Evolutionary conservation across 1,140 invertebrate genomes (phyloP).

Genomic region (Phocides pigmalion): DNA sequence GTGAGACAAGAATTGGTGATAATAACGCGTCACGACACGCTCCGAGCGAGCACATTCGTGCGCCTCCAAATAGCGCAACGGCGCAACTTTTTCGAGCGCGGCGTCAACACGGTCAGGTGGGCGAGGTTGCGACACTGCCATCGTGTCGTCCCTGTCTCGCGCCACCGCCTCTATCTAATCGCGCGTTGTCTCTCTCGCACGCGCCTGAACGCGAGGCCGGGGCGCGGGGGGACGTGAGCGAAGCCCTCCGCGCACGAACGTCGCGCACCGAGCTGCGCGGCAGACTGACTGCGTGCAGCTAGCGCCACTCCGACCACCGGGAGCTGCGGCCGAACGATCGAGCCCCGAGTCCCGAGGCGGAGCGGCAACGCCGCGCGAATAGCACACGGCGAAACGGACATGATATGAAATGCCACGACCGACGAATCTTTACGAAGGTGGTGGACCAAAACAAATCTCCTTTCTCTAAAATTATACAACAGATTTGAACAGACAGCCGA

Average conservation of each 20-base stretch:
- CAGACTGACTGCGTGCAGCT: constrained; percentile 72
- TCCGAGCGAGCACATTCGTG: constrained; percentile 75
- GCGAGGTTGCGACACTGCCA: constrained; percentile 82
- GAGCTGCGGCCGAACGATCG: constrained; percentile 53
- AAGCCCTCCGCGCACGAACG: constrained; percentile 73
- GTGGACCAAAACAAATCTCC: constrained; percentile 82
- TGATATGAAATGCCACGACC: constrained; percentile 76
- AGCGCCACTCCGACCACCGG: constrained; percentile 46
- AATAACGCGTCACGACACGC: constrained; percentile 73
- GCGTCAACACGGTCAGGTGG: constrained; percentile 82
- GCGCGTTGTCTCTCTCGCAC: constrained; percentile 61
- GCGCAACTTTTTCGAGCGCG: constrained; percentile 82
- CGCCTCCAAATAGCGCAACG: constrained; percentile 81
- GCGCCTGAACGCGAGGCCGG: constrained; percentile 41
- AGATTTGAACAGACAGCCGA: constrained; percentile 49
- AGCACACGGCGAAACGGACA: constrained; percentile 68
- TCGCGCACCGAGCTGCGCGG: constrained; percentile 79
- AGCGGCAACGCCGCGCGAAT: constrained; percentile 72
- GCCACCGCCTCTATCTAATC: constrained; percentile 44
- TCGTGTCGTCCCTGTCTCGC: constrained; percentile 60
- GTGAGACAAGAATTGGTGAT: constrained; percentile 64
- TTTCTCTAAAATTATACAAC: constrained; percentile 82
- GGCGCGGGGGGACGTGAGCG: constrained; percentile 53
- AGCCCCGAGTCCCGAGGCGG: constrained; percentile 51
- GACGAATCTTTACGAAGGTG: constrained; percentile 67